Evolutionary conservation across 2,797 vertebrate species (phyloP).

Genomic region (Tolypeutes matacus): DNA sequence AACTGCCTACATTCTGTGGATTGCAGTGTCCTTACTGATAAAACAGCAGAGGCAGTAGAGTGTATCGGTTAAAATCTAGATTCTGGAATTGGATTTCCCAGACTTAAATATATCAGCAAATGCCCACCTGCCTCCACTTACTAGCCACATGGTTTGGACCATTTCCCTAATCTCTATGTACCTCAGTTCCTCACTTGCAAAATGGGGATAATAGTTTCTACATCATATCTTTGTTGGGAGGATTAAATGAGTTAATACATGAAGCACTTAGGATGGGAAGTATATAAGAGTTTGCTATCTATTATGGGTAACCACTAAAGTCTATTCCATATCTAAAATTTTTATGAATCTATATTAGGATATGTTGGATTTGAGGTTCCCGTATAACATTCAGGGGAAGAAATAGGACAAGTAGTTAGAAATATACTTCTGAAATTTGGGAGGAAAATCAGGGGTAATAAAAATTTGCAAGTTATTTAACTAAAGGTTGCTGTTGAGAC

Average conservation of each 20-base stretch:
- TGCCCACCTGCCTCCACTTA: neutral
- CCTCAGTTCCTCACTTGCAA: constrained; percentile 2
- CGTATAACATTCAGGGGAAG: neutral
- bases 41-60: neutral
- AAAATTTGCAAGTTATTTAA: neutral
- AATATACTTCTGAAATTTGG: neutral
- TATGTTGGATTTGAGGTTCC: neutral
- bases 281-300: neutral
- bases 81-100: neutral
- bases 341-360: neutral
- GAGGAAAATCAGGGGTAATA: neutral
- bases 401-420: neutral
- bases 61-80: neutral
- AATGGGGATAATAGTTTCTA: neutral
- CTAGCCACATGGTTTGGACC: neutral
- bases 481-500: neutral
- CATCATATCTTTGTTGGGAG: neutral
- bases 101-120: neutral
- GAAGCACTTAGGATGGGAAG: neutral
- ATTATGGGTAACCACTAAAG: neutral
- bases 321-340: neutral
- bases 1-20: neutral
- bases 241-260: neutral
- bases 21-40: neutral
- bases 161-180: neutral